Evolutionary conservation across 2,888 invertebrate genomes (phyloP).

Genomic region (Seira musarum): DNA sequence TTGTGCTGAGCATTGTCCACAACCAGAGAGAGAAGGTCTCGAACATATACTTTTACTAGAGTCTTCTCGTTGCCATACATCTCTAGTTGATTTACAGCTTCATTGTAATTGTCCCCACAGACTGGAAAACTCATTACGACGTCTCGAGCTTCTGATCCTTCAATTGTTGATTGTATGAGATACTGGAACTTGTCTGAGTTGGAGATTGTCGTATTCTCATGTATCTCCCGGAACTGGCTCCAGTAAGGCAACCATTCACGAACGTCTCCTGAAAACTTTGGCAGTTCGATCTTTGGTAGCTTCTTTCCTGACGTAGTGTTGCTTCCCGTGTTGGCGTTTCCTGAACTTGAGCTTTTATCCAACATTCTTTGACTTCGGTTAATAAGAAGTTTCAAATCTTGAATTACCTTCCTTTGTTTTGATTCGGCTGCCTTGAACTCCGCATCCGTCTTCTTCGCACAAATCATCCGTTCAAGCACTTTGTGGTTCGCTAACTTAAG

Average conservation of each 20-base stretch:
- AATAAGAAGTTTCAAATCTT: too few relatives aligned
- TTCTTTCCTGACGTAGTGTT: not conserved
- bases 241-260: constrained; percentile 18
- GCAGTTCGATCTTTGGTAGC: not conserved
- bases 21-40: constrained; percentile 34
- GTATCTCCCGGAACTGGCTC: constrained; percentile 10
- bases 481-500: too few relatives aligned
- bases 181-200: constrained; percentile 29
- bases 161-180: constrained; percentile 2
- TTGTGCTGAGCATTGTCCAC: not conserved
- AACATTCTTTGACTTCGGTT: too few relatives aligned
- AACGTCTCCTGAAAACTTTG: constrained; percentile 24
- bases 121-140: constrained; percentile 6
- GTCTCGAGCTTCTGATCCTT: not conserved
- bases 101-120: not conserved
- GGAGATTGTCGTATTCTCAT: not conserved
- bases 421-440: too few relatives aligned
- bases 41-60: constrained; percentile 41
- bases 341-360: too few relatives aligned
- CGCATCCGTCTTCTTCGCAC: too few relatives aligned
- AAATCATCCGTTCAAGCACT: too few relatives aligned
- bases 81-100: constrained; percentile 18
- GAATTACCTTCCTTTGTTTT: too few relatives aligned
- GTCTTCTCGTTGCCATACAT: constrained; percentile 21
- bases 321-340: not conserved